Base-by-base conservation (phyloP, 1,140 invertebrate species). In the Metaphire vulgaris region DNA sequence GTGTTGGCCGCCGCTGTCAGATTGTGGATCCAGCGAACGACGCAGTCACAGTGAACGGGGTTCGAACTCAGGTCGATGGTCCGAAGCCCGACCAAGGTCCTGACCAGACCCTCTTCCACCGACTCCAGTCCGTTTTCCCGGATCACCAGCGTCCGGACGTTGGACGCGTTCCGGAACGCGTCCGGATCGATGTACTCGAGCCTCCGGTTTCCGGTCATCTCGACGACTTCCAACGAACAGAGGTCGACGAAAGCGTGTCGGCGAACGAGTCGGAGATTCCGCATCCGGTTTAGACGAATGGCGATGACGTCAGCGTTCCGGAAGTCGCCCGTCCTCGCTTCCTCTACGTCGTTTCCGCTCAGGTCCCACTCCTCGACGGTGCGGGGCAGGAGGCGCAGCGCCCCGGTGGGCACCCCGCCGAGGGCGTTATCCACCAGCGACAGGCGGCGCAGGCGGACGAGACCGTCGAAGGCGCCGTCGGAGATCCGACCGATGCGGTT, bases 1-100 rank as follows among this genome's bases (percentile, higher is more conserved):
- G 67, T 69, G 26, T 28, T 56, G 41, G 6, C 21, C 6, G 41
- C 41, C 21, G 41, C 6, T 56, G 41, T 12, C 21, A 56, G 2
- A 12, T 69, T 26, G 67, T 31, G 14, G 67, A 76, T 2, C 75
- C 75, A 76, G 15, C 30, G 32, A 28, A 72, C 1, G 69, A 31
- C 31, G 30, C 75, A 76, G 34, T 76, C 75, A 28, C 75, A 76
- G n/a, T 64, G 29, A 1, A 76, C 33, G 1, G 68, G 68, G 75
- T 76, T 76, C 28, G 29, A 67, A 34, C 33, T 16, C 12, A 76
- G 30, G 15, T 68, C 56, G 2, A 76, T 26, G 1, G 33, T 16
- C 15, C 28, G 0, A 1, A 76, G 33, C n/a, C 16, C 1, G 6
- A 33, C 15, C 34, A 76, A 33, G 28, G 28, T 30, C 15, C 16